Evolutionary conservation across 1,140 invertebrate species (phyloP).

Genomic region (Micrasema minimum): DNA sequence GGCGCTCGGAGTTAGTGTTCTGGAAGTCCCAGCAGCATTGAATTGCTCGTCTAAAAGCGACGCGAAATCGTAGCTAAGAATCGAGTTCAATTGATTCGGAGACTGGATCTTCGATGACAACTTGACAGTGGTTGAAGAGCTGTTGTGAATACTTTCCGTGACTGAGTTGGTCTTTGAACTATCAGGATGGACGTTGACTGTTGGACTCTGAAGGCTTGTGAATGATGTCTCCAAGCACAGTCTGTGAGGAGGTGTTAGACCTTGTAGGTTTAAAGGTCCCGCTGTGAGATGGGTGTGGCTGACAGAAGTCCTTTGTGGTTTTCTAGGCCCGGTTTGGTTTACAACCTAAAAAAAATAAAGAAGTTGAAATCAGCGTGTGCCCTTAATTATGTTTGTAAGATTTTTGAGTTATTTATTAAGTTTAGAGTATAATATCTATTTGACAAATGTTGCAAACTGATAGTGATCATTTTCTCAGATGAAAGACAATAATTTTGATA

Average conservation of each 20-base stretch:
- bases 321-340: constrained; percentile 77
- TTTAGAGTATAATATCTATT: no score
- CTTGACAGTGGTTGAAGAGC: constrained; percentile 47
- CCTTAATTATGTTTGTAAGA: no score
- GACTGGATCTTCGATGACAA: constrained; percentile 47
- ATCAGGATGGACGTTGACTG: constrained; percentile 55
- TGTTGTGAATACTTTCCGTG: constrained; percentile 49
- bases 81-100: constrained; percentile 50
- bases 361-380: no score
- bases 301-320: constrained; percentile 70
- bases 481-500: no score
- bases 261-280: constrained; percentile 40
- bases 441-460: no score
- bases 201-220: constrained; percentile 72
- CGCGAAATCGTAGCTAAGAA: constrained; percentile 51
- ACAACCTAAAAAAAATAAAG: constrained; percentile 73
- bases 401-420: no score
- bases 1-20: constrained; percentile 48
- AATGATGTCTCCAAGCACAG: constrained; percentile 82
- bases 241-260: constrained; percentile 66
- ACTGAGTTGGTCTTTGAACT: constrained; percentile 47
- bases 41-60: constrained; percentile 52
- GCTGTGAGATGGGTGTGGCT: constrained; percentile 56
- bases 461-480: no score
- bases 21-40: constrained; percentile 39